Evolutionary conservation across 2,113 vertebrate genomes (phyloP).

Genomic region (Lonchura striata): DNA sequence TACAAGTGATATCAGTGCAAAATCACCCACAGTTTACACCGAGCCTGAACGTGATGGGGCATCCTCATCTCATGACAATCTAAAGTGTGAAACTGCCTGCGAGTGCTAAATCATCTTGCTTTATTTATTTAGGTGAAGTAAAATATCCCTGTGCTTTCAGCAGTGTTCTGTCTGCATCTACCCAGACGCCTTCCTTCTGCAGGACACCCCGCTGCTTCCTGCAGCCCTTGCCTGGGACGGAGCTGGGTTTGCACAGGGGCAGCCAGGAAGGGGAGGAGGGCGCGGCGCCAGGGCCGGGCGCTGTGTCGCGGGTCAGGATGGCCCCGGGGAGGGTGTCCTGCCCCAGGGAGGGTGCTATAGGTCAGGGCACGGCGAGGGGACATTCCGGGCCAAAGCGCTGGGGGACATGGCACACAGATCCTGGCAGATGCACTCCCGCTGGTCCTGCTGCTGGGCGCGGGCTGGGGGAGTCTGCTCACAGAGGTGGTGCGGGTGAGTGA

Average conservation of each 20-base stretch:
- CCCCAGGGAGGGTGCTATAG: neutral
- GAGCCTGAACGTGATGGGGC: neutral
- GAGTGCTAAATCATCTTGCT: neutral
- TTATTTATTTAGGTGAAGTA: neutral
- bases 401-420: rapidly evolving
- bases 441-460: rapidly evolving
- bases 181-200: neutral
- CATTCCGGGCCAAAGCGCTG: rapidly evolving
- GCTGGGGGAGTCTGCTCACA: rapidly evolving
- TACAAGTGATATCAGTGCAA: neutral
- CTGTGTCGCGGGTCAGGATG: neutral
- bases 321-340: rapidly evolving
- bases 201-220: neutral
- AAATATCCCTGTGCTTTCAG: neutral
- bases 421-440: rapidly evolving
- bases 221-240: neutral
- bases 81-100: neutral
- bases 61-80: rapidly evolving
- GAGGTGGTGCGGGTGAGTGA: rapidly evolving
- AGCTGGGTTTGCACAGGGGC: neutral
- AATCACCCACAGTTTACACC: neutral
- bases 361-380: neutral
- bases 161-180: neutral
- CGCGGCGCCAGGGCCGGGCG: rapidly evolving
- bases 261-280: rapidly evolving